Evolutionary conservation across 1,140 invertebrate species (phyloP), one percentile per base, ranked within the genome.

Genomic region (Pemphigus obesinymphae): DNA sequence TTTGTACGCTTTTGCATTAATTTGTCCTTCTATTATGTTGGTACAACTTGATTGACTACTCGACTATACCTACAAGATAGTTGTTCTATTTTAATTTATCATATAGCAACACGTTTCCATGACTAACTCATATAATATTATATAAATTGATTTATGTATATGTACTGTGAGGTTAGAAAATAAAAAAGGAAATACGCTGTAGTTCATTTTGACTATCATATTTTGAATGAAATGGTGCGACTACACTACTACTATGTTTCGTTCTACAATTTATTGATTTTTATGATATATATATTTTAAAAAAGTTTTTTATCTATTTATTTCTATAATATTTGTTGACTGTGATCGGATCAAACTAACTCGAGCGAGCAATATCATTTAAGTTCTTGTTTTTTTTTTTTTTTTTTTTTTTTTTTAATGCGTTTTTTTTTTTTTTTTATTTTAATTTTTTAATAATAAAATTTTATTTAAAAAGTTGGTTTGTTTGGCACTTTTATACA

Each of bases 321-420:
- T 50, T 37, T 76, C 73, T 61, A 43, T 80, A 80, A 76, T n/a
- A n/a, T n/a, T 23, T 61, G 37, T 61, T 43, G 76, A 80, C 76
- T 80, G 76, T 80, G 76, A 80, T 80, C 58, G 76, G 76, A 80
- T 61, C 76, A 80, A 80, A 80, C 76, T 23, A 80, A 80, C 55
- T 80, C 40, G 76, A 80, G 76, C 40, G 76, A 80, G 76, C 76
- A 80, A 80, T 80, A 61, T 80, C 53, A 43, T 61, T 61, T 61
- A 80, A 45, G 75, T 78, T 78, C 37, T 78, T 78, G 4, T 73
- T 72, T 34, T 70, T n/a, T 70, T 73, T 72, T 45, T 50, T 48
- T 45, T 45, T 45, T 11, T 5, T 45, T 7, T 45, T 45, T 6
- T 45, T 45, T 45, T 45, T 7, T 45, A 45, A 45, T 11, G 10